These are phyloP conservation scores for Himantopus leucocephalus DNA, from an alignment of 2,113 vertebrate genomes.

Conservation along the genomic window DNA sequence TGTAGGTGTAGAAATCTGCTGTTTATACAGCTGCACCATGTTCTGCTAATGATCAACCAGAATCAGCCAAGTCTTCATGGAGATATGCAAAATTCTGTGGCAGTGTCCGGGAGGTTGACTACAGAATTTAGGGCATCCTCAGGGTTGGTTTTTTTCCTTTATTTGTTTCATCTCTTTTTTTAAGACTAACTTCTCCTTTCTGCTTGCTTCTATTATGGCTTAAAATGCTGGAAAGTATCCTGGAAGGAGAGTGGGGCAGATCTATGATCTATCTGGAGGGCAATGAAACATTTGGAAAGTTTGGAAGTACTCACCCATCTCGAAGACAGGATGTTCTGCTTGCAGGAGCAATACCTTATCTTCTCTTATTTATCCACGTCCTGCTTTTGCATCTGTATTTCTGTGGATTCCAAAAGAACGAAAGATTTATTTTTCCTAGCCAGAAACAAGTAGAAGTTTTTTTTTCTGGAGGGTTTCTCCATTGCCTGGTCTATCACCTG, in stretches of 20 bases:
- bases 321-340: background rate
- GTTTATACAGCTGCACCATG: constrained; percentile 52
- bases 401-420: constrained; percentile 27
- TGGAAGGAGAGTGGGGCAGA: background rate
- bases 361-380: background rate
- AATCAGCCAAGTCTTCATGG: background rate
- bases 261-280: background rate
- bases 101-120: background rate
- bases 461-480: background rate
- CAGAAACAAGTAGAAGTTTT: background rate
- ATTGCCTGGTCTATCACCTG: background rate
- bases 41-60: constrained; percentile 28
- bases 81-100: constrained; percentile 1
- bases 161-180: background rate
- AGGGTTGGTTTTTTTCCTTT: background rate
- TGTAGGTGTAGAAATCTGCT: constrained; percentile 44
- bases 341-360: background rate
- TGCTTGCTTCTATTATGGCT: background rate
- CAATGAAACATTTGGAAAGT: background rate
- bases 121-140: background rate
- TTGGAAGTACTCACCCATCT: constrained; percentile 31
- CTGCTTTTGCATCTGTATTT: constrained; percentile 21
- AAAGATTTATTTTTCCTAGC: constrained; percentile 12
- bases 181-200: background rate
- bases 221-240: background rate